Evolutionary conservation across 2,888 invertebrate genomes (phyloP).

Genomic region (Mythimna loreyi): DNA sequence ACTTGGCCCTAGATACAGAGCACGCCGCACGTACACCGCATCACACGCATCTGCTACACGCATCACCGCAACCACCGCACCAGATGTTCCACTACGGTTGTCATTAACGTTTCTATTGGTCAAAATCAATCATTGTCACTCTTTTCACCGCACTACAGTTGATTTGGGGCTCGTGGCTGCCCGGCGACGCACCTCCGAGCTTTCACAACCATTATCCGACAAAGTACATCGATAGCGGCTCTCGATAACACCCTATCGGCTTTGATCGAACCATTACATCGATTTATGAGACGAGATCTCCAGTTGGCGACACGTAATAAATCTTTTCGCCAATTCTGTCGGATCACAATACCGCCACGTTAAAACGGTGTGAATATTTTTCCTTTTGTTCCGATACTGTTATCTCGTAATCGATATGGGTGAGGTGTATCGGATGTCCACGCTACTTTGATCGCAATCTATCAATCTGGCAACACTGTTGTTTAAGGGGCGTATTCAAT

Average conservation of each 20-base stretch:
- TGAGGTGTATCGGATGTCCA: slow-evolving; percentile 66
- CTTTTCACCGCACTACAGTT: slow-evolving; percentile 68
- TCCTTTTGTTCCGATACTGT: slow-evolving; percentile 66
- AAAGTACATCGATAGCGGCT: slow-evolving; percentile 72
- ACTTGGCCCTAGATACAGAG: slow-evolving; percentile 66
- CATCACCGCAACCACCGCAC: slow-evolving; percentile 63
- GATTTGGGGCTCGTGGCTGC: slow-evolving; percentile 65
- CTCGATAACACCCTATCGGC: slow-evolving; percentile 77
- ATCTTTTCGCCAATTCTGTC: slow-evolving; percentile 77
- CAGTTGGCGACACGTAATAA: slow-evolving; percentile 79
- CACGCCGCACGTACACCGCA: slow-evolving; percentile 47
- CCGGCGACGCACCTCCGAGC: slow-evolving; percentile 67
- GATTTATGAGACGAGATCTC: slow-evolving; percentile 83
- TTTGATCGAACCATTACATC: slow-evolving; percentile 79
- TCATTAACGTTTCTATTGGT: slow-evolving; percentile 65
- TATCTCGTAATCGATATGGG: slow-evolving; percentile 72
- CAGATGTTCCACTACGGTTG: slow-evolving; percentile 57
- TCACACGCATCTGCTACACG: slow-evolving; percentile 66
- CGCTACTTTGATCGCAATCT: slow-evolving; percentile 61
- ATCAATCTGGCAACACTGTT: slow-evolving; percentile 52
- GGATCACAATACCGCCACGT: slow-evolving; percentile 69
- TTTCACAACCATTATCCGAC: slow-evolving; percentile 80
- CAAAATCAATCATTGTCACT: slow-evolving; percentile 76
- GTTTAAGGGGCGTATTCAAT: slow-evolving; percentile 53
- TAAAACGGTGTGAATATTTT: slow-evolving; percentile 69